phyloP scores from a whole-genome alignment of 2,113 vertebrate genomes.

The Salminus brasiliensis region DNA sequence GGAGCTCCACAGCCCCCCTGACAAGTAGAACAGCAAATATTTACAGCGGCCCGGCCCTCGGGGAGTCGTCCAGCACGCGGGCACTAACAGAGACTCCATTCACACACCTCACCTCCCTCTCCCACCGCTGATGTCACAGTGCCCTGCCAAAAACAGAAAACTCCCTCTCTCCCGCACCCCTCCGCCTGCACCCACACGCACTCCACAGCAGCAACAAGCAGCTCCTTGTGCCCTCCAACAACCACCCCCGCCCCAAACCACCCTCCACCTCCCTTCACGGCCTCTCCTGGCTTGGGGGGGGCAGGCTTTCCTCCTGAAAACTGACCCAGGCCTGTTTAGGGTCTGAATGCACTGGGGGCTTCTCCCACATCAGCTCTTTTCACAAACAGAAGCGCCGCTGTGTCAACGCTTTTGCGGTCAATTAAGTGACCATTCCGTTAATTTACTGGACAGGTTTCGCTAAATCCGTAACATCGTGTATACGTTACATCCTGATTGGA shows the following conservation, averaged over 20 bases:
- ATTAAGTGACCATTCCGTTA: neutral
- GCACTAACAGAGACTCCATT: slow-evolving; percentile 59
- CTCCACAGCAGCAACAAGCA: slow-evolving; percentile 44
- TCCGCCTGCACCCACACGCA: slow-evolving; percentile 15
- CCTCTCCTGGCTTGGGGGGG: neutral
- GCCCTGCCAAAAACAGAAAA: slow-evolving; percentile 43
- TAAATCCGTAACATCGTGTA: no score
- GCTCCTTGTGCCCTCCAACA: slow-evolving; percentile 46
- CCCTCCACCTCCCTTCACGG: neutral
- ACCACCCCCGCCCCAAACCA: neutral
- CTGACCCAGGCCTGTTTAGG: neutral
- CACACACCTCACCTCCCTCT: slow-evolving; percentile 33
- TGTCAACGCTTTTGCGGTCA: neutral
- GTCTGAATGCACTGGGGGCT: no score
- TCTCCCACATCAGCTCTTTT: neutral
- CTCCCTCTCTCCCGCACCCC: slow-evolving; percentile 29
- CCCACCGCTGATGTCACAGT: slow-evolving; percentile 48
- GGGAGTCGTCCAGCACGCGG: slow-evolving; percentile 25
- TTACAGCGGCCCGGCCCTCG: slow-evolving; percentile 66
- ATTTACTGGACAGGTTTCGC: neutral
- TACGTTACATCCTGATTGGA: no score
- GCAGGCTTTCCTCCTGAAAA: neutral
- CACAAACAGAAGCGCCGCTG: neutral
- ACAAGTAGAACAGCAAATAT: slow-evolving; percentile 83
- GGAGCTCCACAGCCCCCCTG: slow-evolving; percentile 68